Base-by-base conservation (phyloP, 2,888 invertebrate species). In the Cantharis lateralis region DNA sequence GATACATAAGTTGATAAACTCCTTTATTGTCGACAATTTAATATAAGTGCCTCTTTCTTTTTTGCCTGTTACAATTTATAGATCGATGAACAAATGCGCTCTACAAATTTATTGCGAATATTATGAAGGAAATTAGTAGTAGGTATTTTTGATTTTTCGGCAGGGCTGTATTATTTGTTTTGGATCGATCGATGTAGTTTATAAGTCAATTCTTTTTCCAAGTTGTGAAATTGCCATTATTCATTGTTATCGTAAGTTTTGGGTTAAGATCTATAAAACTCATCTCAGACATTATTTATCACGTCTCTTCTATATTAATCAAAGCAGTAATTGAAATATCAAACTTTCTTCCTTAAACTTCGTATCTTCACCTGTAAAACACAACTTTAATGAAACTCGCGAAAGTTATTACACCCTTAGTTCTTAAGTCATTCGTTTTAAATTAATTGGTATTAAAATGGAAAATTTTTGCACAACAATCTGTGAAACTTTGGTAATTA, bases 281-380 rank as follows among this genome's bases (percentile, higher is more conserved):
- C 77, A 71, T 78, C 78, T 72, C 66, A 62, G 71, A 68, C 69
- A 64, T 78, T 78, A 78, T 78, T 78, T 78, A 78, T 74, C 72
- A 74, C 70, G 71, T 73, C 76, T 32, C 75, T 74, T 77, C 68
- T 70, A 68, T 77, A 77, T 79, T 78, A 79, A 79, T 79, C 78
- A 79, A 78, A 78, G 71, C 76, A 64, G 73, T 78, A 78, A 79
- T 76, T 79, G 78, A 79, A 79, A 79, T 79, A 79, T 78, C 73
- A 77, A 81, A 79, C 81, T 82, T 82, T 80, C 80, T 81, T 80
- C 78, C 79, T 76, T 79, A 74, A 80, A 82, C 79, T 82, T 82
- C 80, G 76, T 81, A 82, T 24, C 48, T 48, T 66, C 64, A 66
- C 82, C 81, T 81, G 77, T 76, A 78, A 75, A 76, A 78, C 70